Evolutionary conservation across 2,888 invertebrate genomes (phyloP).

Genomic region (Drosophila falleni): DNA sequence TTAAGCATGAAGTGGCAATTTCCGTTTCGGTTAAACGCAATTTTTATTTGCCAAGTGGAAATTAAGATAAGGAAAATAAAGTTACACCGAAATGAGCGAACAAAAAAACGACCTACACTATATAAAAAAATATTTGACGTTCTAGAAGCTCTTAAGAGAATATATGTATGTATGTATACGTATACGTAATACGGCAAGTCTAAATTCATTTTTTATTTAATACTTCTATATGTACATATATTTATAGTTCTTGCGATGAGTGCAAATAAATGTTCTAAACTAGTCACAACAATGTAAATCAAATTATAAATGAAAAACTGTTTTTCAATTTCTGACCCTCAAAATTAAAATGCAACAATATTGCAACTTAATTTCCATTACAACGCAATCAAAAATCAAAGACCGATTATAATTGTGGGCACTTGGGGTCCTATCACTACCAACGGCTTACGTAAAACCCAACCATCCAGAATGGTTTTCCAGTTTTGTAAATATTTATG

Average conservation of each 20-base stretch:
- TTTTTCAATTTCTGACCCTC: slow-evolving; percentile 2
- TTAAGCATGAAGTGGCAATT: slow-evolving; percentile 39
- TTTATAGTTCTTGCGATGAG: not conserved
- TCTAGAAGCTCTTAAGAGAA: slow-evolving; percentile 6
- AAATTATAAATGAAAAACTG: slow-evolving; percentile 7
- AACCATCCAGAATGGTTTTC: not conserved
- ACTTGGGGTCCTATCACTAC: slow-evolving; percentile 24
- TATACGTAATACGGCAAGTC: not conserved
- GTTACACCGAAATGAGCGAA: slow-evolving; percentile 2
- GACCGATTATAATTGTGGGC: slow-evolving; percentile 17
- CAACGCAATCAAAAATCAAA: not conserved
- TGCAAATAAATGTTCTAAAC: slow-evolving; percentile 32
- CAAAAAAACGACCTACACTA: slow-evolving; percentile 5
- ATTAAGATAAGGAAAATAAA: slow-evolving; percentile 26
- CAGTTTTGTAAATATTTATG: slow-evolving; percentile 17
- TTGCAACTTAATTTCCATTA: not conserved
- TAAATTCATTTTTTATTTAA: not conserved
- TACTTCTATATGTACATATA: no score
- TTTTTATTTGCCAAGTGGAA: slow-evolving; percentile 22
- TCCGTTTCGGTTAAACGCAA: slow-evolving; percentile 37
- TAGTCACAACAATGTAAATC: slow-evolving; percentile 1
- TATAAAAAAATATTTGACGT: not conserved
- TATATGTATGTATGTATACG: no score
- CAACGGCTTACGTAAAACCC: slow-evolving; percentile 39
- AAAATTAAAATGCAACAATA: not conserved